A percentile compares a stretch with the other conserved stretches of the same genome.
phyloP scores from a whole-genome alignment of 2,113 vertebrate genomes.

The Lontra canadensis region DNA sequence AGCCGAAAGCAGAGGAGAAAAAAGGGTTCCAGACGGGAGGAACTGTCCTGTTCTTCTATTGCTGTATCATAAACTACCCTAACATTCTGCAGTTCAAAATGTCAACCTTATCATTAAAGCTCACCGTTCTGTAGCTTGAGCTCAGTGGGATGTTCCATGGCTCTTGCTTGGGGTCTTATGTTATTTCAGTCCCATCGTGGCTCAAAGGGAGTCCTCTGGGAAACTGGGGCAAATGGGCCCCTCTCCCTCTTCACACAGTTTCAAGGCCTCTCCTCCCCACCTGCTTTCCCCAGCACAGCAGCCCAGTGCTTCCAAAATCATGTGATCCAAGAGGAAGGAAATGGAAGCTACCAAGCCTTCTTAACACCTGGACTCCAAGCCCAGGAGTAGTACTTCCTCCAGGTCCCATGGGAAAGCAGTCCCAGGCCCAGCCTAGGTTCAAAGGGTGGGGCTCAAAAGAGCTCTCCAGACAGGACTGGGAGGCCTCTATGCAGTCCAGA shows the following conservation, averaged over 20 bases:
- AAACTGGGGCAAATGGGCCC: neutral
- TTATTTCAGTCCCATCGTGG: neutral
- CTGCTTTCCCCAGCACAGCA: neutral
- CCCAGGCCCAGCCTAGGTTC: neutral
- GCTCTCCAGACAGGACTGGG: too few relatives aligned
- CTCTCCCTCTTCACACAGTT: neutral
- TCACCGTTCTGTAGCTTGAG: rapidly evolving
- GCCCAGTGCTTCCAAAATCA: neutral
- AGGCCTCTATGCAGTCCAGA: neutral
- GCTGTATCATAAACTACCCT: neutral
- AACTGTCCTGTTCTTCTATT: neutral
- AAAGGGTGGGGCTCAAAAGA: neutral
- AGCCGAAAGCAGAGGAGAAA: neutral
- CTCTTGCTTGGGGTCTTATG: neutral
- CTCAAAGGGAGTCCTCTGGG: neutral
- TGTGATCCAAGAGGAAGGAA: neutral
- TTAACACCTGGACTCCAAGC: neutral
- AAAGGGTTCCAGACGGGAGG: neutral
- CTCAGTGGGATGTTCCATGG: neutral
- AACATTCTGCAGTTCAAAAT: neutral
- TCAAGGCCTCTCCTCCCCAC: neutral
- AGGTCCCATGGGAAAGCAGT: rapidly evolving
- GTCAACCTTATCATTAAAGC: rapidly evolving
- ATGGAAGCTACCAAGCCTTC: neutral
- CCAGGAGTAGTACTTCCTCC: neutral